Conservation (phyloP, 1,140 invertebrate genomes). For the Brachionus koreanus region DNA sequence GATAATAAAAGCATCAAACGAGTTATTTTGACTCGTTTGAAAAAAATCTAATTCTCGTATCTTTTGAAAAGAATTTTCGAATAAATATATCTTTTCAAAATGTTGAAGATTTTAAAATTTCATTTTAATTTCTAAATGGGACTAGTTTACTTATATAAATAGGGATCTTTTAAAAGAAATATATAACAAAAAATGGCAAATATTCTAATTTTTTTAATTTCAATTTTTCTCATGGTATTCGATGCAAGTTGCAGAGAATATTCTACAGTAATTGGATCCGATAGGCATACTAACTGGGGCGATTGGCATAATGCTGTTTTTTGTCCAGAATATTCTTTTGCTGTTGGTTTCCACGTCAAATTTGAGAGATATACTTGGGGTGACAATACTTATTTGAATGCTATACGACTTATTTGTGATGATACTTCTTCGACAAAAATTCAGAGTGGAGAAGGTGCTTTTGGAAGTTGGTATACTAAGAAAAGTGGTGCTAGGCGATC, state of each 20-base stretch:
- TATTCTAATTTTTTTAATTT: neutral
- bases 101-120: too few relatives aligned
- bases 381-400: neutral
- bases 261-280: neutral
- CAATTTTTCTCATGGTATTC: neutral
- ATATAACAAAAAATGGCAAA: neutral
- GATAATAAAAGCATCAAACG: too few relatives aligned
- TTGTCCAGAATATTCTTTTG: neutral
- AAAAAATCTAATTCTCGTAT: too few relatives aligned
- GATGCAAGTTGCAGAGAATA: neutral
- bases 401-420: neutral
- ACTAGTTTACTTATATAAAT: neutral
- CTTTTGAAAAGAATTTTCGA: too few relatives aligned
- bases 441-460: neutral
- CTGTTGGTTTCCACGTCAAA: neutral
- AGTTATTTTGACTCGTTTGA: too few relatives aligned
- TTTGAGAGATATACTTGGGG: neutral
- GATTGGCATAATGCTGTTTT: neutral
- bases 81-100: too few relatives aligned
- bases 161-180: neutral
- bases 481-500: neutral
- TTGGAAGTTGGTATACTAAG: neutral
- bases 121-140: neutral
- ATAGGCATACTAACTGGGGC: neutral
- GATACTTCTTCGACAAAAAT: neutral